These are phyloP conservation scores for Hephaestus fuliginosus DNA, from an alignment of 2,797 vertebrate species.

Conservation along the genomic window DNA sequence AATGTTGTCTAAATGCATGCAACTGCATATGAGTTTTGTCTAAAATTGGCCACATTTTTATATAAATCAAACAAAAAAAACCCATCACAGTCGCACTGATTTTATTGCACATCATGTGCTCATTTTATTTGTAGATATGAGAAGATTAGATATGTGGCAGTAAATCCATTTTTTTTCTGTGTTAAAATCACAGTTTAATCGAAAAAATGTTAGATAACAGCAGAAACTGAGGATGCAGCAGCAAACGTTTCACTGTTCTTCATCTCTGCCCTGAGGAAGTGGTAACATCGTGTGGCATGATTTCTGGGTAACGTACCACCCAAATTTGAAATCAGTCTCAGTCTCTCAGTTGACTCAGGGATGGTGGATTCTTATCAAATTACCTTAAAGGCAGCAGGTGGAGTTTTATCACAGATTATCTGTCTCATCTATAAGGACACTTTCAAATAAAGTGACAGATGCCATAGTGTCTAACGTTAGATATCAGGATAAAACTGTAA, in stretches of 20 bases:
- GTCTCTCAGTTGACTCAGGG: too few species aligned
- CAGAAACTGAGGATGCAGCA: not conserved
- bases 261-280: not conserved
- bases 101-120: not conserved
- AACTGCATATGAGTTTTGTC: too few species aligned
- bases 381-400: too few species aligned
- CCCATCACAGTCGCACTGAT: too few species aligned
- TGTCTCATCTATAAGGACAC: too few species aligned
- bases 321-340: not conserved
- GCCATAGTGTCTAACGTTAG: not conserved
- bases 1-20: too few species aligned
- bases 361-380: too few species aligned
- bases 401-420: too few species aligned
- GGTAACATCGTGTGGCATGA: not conserved
- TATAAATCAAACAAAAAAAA: not conserved
- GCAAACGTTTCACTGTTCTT: not conserved
- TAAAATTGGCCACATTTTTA: not conserved
- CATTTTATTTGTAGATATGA: not conserved
- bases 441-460: not conserved
- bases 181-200: not conserved
- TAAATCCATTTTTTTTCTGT: not conserved
- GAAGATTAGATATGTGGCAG: not conserved
- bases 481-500: not conserved
- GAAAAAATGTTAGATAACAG: too few species aligned
- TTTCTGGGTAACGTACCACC: conserved; percentile 10